phyloP scores from a whole-genome alignment of 2,797 vertebrate genomes.

The Phataginus tricuspis region DNA sequence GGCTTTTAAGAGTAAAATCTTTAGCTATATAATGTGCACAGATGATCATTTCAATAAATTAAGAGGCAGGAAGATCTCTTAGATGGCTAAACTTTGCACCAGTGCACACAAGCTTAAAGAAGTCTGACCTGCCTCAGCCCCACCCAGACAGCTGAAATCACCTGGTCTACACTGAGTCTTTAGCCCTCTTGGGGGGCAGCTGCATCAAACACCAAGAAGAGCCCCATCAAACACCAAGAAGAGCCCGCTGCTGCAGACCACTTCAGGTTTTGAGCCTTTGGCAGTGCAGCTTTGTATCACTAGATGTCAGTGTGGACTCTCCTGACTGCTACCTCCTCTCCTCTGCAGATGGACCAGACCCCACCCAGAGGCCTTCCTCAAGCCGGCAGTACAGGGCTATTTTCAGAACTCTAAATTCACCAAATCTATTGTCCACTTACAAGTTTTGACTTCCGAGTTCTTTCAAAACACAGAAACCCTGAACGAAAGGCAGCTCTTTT shows the following conservation, averaged over 20 bases:
- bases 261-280: neutral
- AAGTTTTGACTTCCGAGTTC: neutral
- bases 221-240: too few relatives aligned
- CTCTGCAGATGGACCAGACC: neutral
- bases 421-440: neutral
- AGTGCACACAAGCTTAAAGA: neutral
- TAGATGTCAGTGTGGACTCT: conserved; percentile 88
- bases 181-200: neutral
- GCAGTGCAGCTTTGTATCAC: conserved; percentile 81
- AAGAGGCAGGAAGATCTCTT: neutral
- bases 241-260: neutral
- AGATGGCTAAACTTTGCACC: neutral
- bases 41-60: neutral
- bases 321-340: neutral
- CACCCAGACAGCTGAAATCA: neutral
- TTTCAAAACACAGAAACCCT: neutral
- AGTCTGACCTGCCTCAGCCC: neutral
- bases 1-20: neutral
- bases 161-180: neutral
- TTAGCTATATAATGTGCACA: conserved; percentile 8
- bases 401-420: neutral
- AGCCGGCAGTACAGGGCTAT: neutral
- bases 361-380: neutral
- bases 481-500: neutral
- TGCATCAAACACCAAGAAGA: too few relatives aligned